phyloP scores from a whole-genome alignment of 2,113 vertebrate genomes.

The Tragelaphus strepsiceros region DNA sequence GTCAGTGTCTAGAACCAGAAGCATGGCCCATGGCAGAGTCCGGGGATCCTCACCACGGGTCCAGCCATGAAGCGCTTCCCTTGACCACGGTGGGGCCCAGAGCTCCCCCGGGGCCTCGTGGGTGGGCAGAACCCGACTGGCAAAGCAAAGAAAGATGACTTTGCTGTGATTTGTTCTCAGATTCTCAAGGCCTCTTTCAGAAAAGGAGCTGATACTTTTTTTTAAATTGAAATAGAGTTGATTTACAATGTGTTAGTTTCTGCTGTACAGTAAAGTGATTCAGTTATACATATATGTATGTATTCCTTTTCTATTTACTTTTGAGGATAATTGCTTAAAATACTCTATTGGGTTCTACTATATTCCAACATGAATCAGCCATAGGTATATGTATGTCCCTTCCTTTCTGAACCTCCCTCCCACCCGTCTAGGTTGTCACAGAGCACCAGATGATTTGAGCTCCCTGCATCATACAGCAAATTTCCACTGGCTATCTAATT shows the following conservation, averaged over 20 bases:
- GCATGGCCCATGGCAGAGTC: too few species aligned
- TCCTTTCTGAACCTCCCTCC: neutral
- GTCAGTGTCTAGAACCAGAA: neutral
- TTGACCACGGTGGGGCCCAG: neutral
- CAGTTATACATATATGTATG: neutral
- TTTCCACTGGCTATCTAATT: neutral
- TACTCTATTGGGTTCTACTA: neutral
- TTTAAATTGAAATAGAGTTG: neutral
- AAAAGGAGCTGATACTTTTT: neutral
- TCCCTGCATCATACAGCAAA: neutral
- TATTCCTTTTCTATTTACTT: neutral
- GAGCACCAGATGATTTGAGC: neutral
- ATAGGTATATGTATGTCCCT: neutral
- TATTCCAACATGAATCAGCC: neutral
- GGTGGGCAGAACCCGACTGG: rapidly evolving
- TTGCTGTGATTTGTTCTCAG: neutral
- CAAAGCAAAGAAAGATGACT: neutral
- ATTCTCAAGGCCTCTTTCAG: neutral
- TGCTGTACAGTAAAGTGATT: neutral
- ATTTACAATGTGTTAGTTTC: neutral
- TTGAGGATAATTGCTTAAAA: neutral
- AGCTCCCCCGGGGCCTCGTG: rapidly evolving
- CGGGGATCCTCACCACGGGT: too few species aligned
- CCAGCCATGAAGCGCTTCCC: neutral
- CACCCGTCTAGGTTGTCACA: neutral